These are phyloP conservation scores for Arge pagana DNA, from an alignment of 2,888 invertebrate species.

Conservation along the genomic window DNA sequence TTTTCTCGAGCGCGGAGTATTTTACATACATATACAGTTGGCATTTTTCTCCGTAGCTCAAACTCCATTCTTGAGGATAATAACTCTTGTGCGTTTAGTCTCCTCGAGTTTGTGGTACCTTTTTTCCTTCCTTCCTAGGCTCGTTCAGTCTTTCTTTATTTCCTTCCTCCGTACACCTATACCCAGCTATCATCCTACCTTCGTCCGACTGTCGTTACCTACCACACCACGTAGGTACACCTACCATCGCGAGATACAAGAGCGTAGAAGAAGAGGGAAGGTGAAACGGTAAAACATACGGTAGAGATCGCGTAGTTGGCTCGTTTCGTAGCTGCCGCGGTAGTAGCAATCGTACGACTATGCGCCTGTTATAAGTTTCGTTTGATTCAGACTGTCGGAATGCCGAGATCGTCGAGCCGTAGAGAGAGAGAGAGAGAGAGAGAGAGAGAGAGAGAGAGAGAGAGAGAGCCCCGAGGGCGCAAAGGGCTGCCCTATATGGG, in stretches of 20 bases:
- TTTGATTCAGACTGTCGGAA: constrained; percentile 42
- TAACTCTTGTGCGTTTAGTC: constrained; percentile 18
- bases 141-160: background rate
- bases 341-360: background rate
- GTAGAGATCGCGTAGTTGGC: constrained; percentile 1
- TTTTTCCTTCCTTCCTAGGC: background rate
- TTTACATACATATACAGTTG: constrained; percentile 44
- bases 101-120: constrained; percentile 8
- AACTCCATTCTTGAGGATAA: constrained; percentile 23
- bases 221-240: too few relatives aligned
- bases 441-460: constrained; percentile 13
- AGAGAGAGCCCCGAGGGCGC: constrained; percentile 38
- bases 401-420: constrained; percentile 42
- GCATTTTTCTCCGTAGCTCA: constrained; percentile 31
- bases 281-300: constrained; percentile 13
- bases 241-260: too few relatives aligned
- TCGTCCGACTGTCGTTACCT: background rate
- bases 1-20: constrained; percentile 29
- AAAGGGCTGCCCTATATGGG: constrained; percentile 37
- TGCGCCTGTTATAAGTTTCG: background rate
- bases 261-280: constrained; percentile 24
- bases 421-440: constrained; percentile 17
- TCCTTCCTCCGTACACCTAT: background rate
- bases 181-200: background rate
- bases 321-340: background rate